A percentile compares a stretch with the other conserved stretches of the same genome.
Conservation (phyloP, 2,797 vertebrate species). For the Nannoperca australis region DNA sequence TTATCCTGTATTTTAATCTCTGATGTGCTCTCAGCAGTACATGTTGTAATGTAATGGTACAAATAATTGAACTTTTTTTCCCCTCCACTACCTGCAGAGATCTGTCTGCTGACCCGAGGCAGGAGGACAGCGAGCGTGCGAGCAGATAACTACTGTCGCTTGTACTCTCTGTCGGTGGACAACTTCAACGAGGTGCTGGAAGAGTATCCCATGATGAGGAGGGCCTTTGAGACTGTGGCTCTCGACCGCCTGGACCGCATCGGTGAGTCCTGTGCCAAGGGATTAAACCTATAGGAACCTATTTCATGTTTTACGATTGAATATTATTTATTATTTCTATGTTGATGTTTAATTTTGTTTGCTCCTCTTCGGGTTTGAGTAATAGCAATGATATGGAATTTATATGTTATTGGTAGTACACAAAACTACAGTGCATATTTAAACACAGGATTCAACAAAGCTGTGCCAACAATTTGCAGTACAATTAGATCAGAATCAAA, state of each 20-base stretch:
- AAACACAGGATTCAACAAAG: neutral
- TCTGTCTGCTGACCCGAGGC: conserved; percentile 95
- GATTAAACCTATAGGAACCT: neutral
- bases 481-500: neutral
- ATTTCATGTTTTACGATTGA: neutral
- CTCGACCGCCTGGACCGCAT: conserved; percentile 96
- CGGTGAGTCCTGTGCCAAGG: conserved; percentile 83
- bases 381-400: neutral
- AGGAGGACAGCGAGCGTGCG: conserved; percentile 95
- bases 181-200: conserved; percentile 98
- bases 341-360: neutral
- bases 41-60: conserved; percentile 22
- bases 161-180: conserved; percentile 97
- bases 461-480: neutral
- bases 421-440: neutral
- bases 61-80: conserved; percentile 6
- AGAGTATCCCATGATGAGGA: conserved; percentile 99
- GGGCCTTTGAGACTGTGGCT: conserved; percentile 97
- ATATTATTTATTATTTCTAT: neutral
- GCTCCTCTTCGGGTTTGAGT: neutral
- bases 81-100: conserved; percentile 86
- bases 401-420: neutral
- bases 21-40: conserved; percentile 25
- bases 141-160: conserved; percentile 96
- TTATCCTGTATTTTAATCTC: conserved; percentile 10